A percentile compares a stretch with the other conserved stretches of the same genome.
phyloP scores from a whole-genome alignment of 2,888 invertebrate genomes.

The Atrina japonica region DNA sequence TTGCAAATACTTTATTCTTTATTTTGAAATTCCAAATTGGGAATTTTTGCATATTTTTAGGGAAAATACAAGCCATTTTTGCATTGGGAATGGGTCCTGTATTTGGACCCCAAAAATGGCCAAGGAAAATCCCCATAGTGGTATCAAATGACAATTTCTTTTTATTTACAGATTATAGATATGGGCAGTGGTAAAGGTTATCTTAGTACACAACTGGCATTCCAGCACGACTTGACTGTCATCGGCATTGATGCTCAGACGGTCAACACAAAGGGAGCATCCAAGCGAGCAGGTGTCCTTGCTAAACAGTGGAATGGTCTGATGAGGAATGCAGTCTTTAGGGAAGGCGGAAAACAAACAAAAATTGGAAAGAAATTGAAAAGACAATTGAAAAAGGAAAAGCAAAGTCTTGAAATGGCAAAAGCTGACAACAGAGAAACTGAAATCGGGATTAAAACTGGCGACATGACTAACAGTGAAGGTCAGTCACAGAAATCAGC shows the following conservation, averaged over 20 bases:
- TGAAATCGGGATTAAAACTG: no score
- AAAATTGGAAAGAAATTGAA: constrained; percentile 81
- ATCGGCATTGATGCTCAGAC: constrained; percentile 90
- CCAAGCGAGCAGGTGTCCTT: constrained; percentile 74
- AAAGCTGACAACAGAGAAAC: not conserved
- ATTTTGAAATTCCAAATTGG: no score
- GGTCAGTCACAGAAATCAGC: no score
- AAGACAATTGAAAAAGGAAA: constrained; percentile 68
- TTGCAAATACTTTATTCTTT: no score
- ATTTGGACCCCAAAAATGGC: no score
- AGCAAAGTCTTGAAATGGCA: not conserved
- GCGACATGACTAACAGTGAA: no score
- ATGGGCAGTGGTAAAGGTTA: constrained; percentile 95
- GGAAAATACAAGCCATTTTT: no score
- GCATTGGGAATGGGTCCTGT: no score
- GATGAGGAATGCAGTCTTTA: constrained; percentile 46
- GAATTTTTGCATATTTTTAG: no score
- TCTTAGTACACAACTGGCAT: constrained; percentile 87
- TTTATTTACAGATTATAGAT: constrained; percentile 85
- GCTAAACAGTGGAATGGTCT: constrained; percentile 68
- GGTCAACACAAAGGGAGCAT: constrained; percentile 86
- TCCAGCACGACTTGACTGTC: constrained; percentile 87
- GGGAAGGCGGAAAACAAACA: constrained; percentile 80
- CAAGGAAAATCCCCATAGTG: no score
- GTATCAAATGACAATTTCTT: not conserved